Conservation (phyloP, 2,113 vertebrate species). For the Ammodramus savannarum region DNA sequence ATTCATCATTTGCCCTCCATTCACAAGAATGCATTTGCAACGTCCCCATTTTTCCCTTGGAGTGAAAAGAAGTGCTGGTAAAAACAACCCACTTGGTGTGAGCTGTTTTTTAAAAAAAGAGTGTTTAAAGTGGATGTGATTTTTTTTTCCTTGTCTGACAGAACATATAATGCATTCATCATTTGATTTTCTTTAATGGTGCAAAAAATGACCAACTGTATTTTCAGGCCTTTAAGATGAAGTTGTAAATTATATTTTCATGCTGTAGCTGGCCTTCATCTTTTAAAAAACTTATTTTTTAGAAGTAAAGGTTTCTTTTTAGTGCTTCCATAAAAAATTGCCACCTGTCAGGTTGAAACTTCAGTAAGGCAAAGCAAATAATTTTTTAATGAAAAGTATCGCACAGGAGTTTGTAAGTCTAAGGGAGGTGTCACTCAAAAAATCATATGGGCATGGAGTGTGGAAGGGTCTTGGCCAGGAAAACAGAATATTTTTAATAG, state of each 20-base stretch:
- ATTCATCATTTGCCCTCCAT: slow-evolving; percentile 40
- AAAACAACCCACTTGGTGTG: slow-evolving; percentile 25
- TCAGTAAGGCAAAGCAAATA: slow-evolving; percentile 63
- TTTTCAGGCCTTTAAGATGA: slow-evolving; percentile 54
- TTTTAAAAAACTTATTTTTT: slow-evolving; percentile 63
- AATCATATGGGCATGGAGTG: neutral
- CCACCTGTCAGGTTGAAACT: slow-evolving; percentile 59
- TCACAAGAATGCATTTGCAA: slow-evolving; percentile 46
- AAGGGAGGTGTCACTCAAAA: slow-evolving; percentile 54
- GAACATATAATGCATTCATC: slow-evolving; percentile 46
- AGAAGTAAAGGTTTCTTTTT: slow-evolving; percentile 54
- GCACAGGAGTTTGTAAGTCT: slow-evolving; percentile 45
- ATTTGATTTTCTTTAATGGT: slow-evolving; percentile 57
- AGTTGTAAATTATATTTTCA: slow-evolving; percentile 68
- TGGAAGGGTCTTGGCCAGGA: slow-evolving; percentile 25
- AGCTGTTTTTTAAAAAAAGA: neutral
- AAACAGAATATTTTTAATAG: slow-evolving; percentile 41
- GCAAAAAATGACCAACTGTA: slow-evolving; percentile 47
- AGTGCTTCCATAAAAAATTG: slow-evolving; percentile 61
- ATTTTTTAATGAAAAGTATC: slow-evolving; percentile 56
- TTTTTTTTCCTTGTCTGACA: slow-evolving; percentile 8
- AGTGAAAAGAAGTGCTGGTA: slow-evolving; percentile 46
- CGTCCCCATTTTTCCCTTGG: neutral
- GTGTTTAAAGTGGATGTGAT: slow-evolving; percentile 35
- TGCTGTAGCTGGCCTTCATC: slow-evolving; percentile 49